Evolutionary conservation across 2,113 vertebrate species (phyloP), one percentile per base, ranked within the genome.

Genomic region (Plecturocebus donacophilus): DNA sequence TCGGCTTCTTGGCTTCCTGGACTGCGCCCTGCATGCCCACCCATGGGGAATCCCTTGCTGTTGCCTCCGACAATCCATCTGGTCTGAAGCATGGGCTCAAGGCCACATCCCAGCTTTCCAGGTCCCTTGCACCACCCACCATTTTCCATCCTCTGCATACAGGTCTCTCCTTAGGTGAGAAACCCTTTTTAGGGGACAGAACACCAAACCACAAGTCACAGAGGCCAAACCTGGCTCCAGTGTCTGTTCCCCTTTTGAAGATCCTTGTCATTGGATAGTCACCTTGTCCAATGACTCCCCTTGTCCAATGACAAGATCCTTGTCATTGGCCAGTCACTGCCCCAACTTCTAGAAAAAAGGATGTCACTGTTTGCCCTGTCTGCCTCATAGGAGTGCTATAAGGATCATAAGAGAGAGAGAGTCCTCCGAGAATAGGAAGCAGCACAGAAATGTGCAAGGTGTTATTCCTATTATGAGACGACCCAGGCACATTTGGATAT

Each of bases 1-100:
- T 93, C 1, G 6, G 95, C 96, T 98, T 94, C 76, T 35, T 75
- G 87, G 95, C 95, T 91, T 82, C 82, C 91, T 27, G 83, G 86
- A 81, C 95, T 94, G 87, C 0, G 3, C 71, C 91, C 90, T 1
- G 56, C 97, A 90, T 95, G 93, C 92, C 93, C 58, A 8, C 42
- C 89, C 52, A 0, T 16, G 30, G 54, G 38, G 45, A 32, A 40
- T 84, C 84, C 79, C 79, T 73, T 79, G 81, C 90, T 92, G 27
- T 84, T 11, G 71, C 92, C 97, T 96, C 80, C 68, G 80, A 25
- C 80, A 76, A 40, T 19, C 64, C 45, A 68, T 87, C 30, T 64
- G 80, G 94, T 81, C 95, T 91, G 42, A 81, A 94, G 61, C 58
- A 27, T 66, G 56, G 82, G 32, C 82, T 89, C 11, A 8, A n/a